A percentile compares a stretch with the other conserved stretches of the same genome.
Conservation (phyloP, 53 echinoderm and acorn worm species). For the Antedon mediterranea region DNA sequence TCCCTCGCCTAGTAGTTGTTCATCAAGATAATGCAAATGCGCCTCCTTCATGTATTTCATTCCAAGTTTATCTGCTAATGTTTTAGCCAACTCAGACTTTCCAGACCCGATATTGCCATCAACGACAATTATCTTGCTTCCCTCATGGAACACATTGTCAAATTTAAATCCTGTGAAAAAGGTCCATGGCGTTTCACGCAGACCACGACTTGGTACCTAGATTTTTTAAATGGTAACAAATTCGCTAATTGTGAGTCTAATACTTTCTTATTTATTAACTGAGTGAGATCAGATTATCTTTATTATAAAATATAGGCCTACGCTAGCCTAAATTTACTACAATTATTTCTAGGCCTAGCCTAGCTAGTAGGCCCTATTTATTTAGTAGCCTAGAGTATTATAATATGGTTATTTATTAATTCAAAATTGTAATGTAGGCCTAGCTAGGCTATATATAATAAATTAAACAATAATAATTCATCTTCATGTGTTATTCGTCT, state of each 20-base stretch:
- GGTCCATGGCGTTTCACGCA: conserved; percentile 20
- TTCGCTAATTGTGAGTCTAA: too few relatives aligned
- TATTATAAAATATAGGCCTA: too few relatives aligned
- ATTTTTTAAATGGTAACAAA: too few relatives aligned
- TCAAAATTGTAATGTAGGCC: neutral
- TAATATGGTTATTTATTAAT: too few relatives aligned
- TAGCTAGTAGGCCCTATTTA: too few relatives aligned
- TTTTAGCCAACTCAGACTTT: conserved; percentile 45
- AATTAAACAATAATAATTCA: too few relatives aligned
- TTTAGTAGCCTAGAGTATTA: too few relatives aligned
- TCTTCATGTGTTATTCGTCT: too few relatives aligned
- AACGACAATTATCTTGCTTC: conserved; percentile 76
- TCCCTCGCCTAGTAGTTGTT: conserved; percentile 46
- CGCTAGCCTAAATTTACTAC: too few relatives aligned
- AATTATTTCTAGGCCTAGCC: too few relatives aligned
- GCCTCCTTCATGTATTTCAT: conserved; percentile 80
- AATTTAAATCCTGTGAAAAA: conserved; percentile 51
- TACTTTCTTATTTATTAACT: too few relatives aligned
- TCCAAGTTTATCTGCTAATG: conserved; percentile 63
- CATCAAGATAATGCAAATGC: conserved; percentile 52
- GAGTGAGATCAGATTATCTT: too few relatives aligned
- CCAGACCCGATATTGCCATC: conserved; percentile 89
- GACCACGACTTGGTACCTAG: neutral
- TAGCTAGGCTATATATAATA: neutral
- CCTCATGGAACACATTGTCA: conserved; percentile 61